Evolutionary conservation across 2,113 vertebrate genomes (phyloP).

Genomic region (Trichechus manatus): DNA sequence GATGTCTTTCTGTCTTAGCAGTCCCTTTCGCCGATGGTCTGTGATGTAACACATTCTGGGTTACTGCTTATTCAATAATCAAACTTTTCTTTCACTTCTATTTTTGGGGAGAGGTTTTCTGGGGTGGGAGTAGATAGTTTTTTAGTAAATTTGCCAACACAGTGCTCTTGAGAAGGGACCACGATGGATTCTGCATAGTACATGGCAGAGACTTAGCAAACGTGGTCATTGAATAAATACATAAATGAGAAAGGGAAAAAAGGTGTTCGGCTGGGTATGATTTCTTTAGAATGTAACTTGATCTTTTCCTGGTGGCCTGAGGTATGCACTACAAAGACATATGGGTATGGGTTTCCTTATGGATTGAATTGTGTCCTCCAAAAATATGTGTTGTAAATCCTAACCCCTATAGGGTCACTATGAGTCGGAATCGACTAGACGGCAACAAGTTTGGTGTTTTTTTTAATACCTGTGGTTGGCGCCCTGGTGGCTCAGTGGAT

Average conservation of each 20-base stretch:
- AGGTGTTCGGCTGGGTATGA: background rate
- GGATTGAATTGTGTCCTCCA: too few relatives aligned
- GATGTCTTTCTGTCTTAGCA: background rate
- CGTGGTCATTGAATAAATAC: background rate
- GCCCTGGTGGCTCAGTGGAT: too few relatives aligned
- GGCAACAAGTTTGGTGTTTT: too few relatives aligned
- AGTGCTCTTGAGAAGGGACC: background rate
- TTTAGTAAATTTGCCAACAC: background rate
- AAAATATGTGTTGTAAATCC: background rate
- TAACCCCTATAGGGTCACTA: background rate
- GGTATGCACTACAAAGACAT: background rate
- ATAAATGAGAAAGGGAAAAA: background rate
- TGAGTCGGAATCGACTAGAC: too few relatives aligned
- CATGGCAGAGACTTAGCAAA: background rate
- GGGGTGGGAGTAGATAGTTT: background rate
- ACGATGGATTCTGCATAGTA: background rate
- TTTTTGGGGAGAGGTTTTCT: background rate
- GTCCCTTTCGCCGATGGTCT: background rate
- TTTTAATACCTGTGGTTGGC: too few relatives aligned
- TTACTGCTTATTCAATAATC: background rate
- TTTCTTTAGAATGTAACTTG: background rate
- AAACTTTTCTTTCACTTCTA: background rate
- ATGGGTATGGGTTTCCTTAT: too few relatives aligned
- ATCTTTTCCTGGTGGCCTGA: background rate
- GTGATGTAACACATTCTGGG: background rate